phyloP scores from a whole-genome alignment of 1,140 invertebrate genomes.

The Akabosia matsudoensis region DNA sequence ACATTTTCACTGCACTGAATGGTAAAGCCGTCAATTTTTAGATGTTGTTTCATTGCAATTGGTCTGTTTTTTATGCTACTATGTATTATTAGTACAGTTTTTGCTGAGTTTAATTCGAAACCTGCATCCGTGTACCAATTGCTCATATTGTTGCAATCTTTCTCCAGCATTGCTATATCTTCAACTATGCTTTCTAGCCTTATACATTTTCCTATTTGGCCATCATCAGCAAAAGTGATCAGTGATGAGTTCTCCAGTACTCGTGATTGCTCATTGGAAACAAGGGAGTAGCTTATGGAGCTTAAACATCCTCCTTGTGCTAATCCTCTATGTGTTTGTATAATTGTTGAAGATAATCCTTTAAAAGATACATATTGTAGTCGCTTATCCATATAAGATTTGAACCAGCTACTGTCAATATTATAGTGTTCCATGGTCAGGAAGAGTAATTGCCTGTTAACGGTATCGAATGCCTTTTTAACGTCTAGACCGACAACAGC shows the following conservation, averaged over 20 bases:
- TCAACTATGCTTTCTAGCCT: background rate
- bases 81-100: slow-evolving; percentile 2
- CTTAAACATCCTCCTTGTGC: slow-evolving; percentile 18
- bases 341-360: background rate
- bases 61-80: background rate
- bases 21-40: background rate
- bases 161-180: background rate
- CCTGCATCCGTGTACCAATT: background rate
- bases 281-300: background rate
- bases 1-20: background rate
- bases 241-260: background rate
- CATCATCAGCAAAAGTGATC: slow-evolving; percentile 26
- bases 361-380: background rate
- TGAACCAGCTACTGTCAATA: slow-evolving; percentile 18
- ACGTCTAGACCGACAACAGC: slow-evolving; percentile 18
- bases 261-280: slow-evolving; percentile 15
- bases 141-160: background rate
- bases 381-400: slow-evolving; percentile 10
- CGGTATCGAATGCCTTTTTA: slow-evolving; percentile 28
- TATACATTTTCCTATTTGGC: background rate
- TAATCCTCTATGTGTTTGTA: background rate
- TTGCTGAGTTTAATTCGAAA: background rate
- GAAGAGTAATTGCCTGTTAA: background rate
- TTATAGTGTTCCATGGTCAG: slow-evolving; percentile 9
- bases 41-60: background rate